A percentile compares a stretch with the other conserved stretches of the same genome.
These are phyloP conservation scores for Hemichromis elongatus DNA, from an alignment of 2,113 vertebrate species.

Conservation along the genomic window DNA sequence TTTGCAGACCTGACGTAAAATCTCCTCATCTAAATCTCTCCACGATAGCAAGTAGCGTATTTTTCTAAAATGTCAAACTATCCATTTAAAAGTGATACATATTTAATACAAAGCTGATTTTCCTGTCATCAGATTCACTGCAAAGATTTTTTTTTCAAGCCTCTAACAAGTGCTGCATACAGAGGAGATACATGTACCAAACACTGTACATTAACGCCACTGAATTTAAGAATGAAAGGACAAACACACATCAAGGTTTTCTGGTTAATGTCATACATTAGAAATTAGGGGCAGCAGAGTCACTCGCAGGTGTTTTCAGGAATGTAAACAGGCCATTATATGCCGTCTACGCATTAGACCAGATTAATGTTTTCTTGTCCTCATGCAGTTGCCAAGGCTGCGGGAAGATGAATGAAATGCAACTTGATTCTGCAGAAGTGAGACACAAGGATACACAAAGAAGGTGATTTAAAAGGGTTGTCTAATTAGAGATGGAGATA, in stretches of 20 bases:
- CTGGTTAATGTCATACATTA: background rate
- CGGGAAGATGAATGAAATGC: slow-evolving; percentile 54
- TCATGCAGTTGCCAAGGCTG: slow-evolving; percentile 31
- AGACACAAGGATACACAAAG: background rate
- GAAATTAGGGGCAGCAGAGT: background rate
- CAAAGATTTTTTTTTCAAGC: background rate
- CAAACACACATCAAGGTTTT: background rate
- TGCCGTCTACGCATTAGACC: slow-evolving; percentile 4
- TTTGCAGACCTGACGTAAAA: background rate
- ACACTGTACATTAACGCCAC: background rate
- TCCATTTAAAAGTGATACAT: background rate
- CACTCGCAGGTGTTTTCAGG: slow-evolving; percentile 7
- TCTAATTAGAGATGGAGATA: slow-evolving; percentile 52
- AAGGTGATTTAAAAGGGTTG: slow-evolving; percentile 39
- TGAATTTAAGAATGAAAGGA: background rate
- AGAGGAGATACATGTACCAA: background rate
- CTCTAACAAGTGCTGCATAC: background rate
- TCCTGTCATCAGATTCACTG: background rate
- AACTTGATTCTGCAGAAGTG: slow-evolving; percentile 22
- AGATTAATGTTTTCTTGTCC: slow-evolving; percentile 50
- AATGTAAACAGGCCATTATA: slow-evolving; percentile 13
- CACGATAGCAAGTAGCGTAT: background rate
- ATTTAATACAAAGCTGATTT: background rate
- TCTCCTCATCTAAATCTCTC: background rate
- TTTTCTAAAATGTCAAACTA: background rate